Base-by-base conservation (phyloP, 2,888 invertebrate species). In the Oconnorella tubifera region DNA sequence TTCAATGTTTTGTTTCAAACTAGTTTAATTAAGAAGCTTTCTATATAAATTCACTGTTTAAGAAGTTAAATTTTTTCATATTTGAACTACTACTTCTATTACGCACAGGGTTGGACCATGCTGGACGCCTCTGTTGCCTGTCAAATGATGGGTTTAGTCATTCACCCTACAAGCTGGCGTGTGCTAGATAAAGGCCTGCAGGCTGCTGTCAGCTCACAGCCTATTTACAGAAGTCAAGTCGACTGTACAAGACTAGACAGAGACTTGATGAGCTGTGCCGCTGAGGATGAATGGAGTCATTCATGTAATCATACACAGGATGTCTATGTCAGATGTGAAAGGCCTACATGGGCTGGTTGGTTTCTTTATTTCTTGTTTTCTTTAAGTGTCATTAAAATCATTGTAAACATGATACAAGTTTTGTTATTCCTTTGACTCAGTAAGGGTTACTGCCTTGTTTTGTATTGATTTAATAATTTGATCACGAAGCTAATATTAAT, bases 101-200 rank as follows among this genome's bases (percentile, higher is more conserved):
- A n/a, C n/a, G n/a, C n/a, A n/a, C 64, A 98, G 78, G 91, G 90
- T 56, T 99, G 98, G 96, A 94, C 89, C 56, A 89, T 92, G 27
- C 85, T 88, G 53, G 90, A 93, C 77, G 95, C 99, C 0, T 92
- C 95, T 0, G 83, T 98, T 57, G 94, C 92, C 0, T 99, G 99
- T 76, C 91, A 96, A 81, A 97, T 97, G 82, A 83, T 99, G 69
- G 98, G 98, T 0, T 85, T 92, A 68, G 91, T 91, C 0, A 85
- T 97, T 25, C 95, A 98, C 81, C 94, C 95, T 0, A 88, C 90
- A 71, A 92, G 94, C 82, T 95, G 95, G 92, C 87, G 87, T 48
- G 33, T 63, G 6, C 60, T 60, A 31, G 31, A 27, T 23, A 53
- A 27, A 25, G 25, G 25, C 14, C 63, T 68, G 3, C 59, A 58